These are phyloP conservation scores for Ooceraea biroi DNA, from an alignment of 1,140 invertebrate species.

Conservation along the genomic window DNA sequence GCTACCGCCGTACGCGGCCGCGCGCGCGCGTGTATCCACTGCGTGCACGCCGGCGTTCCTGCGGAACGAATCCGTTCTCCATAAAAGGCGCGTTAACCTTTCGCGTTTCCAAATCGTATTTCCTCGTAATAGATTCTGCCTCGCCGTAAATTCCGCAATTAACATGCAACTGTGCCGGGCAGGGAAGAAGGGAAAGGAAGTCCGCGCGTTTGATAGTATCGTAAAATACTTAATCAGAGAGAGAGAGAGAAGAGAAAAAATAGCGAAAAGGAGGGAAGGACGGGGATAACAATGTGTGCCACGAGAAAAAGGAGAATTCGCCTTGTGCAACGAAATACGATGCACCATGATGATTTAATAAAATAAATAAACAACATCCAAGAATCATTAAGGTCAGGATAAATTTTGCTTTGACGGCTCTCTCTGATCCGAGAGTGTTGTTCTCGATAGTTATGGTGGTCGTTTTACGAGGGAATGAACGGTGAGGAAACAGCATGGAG, in stretches of 20 bases:
- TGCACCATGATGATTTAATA: no score
- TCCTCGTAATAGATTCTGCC: constrained; percentile 3
- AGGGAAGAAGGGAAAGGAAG: background rate
- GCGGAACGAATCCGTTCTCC: background rate
- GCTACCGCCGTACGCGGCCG: background rate
- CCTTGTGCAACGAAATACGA: no score
- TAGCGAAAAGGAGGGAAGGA: no score
- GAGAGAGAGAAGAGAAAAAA: no score
- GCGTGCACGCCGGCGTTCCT: background rate
- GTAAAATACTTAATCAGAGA: background rate
- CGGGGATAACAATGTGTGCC: no score
- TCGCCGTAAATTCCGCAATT: constrained; percentile 30
- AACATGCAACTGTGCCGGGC: background rate
- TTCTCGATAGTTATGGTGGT: no score
- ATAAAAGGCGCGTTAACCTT: constrained; percentile 28
- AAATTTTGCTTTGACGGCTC: background rate
- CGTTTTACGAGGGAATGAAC: constrained; percentile 7
- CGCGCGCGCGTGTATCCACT: background rate
- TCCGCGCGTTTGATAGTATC: background rate
- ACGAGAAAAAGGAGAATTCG: no score
- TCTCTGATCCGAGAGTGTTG: background rate
- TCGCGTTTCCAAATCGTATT: constrained; percentile 24
- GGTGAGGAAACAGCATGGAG: constrained; percentile 5
- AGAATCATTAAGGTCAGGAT: no score
- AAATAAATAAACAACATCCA: no score